phyloP scores from a whole-genome alignment of 2,113 vertebrate genomes.

The Corvus moneduloides region DNA sequence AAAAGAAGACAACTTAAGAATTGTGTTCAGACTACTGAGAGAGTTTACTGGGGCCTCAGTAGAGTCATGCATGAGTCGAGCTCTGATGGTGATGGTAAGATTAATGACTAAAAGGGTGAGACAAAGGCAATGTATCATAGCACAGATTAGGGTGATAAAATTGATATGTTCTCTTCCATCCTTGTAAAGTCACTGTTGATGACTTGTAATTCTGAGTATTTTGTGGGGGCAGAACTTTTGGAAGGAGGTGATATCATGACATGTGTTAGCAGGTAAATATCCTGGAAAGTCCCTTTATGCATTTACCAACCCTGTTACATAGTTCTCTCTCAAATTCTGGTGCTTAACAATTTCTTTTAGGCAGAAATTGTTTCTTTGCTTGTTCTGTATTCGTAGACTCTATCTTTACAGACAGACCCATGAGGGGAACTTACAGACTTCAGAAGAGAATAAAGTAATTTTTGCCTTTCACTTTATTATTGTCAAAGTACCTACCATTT shows the following conservation, averaged over 20 bases:
- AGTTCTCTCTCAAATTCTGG: background rate
- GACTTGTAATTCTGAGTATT: background rate
- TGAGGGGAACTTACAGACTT: background rate
- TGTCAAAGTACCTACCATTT: background rate
- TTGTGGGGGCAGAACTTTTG: background rate
- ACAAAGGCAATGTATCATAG: background rate
- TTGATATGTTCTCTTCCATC: background rate
- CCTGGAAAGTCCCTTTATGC: background rate
- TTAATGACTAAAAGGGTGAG: background rate
- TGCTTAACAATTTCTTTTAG: background rate
- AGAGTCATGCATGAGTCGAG: fast-evolving
- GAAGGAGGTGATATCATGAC: background rate
- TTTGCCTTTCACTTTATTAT: background rate
- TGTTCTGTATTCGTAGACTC: background rate
- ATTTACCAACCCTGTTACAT: background rate
- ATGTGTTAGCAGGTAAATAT: background rate
- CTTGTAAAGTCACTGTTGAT: background rate
- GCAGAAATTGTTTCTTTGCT: background rate
- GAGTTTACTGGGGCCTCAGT: background rate
- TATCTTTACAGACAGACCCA: background rate
- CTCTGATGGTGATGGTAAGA: background rate
- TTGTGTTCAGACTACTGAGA: background rate
- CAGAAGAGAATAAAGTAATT: background rate
- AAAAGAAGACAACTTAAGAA: background rate
- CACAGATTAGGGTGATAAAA: background rate